Evolutionary conservation across 2,113 vertebrate species (phyloP).

Genomic region (Charadrius vociferus): DNA sequence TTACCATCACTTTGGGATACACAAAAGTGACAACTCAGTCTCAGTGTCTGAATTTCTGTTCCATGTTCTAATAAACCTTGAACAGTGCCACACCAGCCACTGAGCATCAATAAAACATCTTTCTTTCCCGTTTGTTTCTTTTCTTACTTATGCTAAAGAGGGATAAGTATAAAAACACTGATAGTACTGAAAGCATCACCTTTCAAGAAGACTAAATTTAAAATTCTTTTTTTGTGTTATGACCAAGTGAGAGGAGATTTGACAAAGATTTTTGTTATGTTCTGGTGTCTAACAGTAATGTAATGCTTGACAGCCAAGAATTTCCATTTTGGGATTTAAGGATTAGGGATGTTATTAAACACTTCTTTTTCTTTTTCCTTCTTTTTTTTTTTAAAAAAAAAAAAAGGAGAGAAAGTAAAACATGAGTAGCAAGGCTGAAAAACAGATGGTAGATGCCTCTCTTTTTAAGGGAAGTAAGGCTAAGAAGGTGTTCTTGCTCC

Average conservation of each 20-base stretch:
- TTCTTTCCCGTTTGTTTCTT: background rate
- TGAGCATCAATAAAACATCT: background rate
- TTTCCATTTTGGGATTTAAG: background rate
- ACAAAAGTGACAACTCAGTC: accelerated
- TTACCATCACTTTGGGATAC: background rate
- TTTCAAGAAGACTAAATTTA: background rate
- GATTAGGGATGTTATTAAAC: background rate
- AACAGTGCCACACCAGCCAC: background rate
- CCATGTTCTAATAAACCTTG: background rate
- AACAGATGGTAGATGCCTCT: background rate
- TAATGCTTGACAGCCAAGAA: background rate
- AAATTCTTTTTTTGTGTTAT: background rate
- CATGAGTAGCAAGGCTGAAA: background rate
- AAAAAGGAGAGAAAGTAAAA: background rate
- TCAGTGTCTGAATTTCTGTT: background rate
- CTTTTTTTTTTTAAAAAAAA: background rate
- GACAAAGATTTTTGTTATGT: background rate
- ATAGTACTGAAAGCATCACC: background rate
- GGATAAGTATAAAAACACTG: background rate
- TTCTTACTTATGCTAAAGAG: background rate
- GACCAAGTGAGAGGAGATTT: background rate
- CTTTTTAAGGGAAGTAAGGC: background rate
- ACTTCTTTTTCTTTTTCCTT: background rate
- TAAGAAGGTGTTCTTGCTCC: background rate
- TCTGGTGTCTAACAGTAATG: background rate